Conservation (phyloP, 2,797 vertebrate species). For the Stomatorhinus walkeri region DNA sequence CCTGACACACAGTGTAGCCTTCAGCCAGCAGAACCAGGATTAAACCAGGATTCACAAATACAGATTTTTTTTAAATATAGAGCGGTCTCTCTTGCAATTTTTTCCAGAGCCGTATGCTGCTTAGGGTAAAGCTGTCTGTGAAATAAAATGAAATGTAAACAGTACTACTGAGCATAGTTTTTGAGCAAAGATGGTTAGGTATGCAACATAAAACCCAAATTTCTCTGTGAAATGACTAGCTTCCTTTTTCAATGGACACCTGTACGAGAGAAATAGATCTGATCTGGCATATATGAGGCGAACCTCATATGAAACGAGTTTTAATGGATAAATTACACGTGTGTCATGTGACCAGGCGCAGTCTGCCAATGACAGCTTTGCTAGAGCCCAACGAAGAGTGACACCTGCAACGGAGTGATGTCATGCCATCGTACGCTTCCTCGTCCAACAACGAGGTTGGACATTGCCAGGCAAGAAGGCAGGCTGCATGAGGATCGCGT, state of each 20-base stretch:
- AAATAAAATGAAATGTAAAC: not conserved
- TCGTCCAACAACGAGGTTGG: not conserved
- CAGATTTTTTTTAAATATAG: not conserved
- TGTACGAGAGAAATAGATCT: not conserved
- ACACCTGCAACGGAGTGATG: not conserved
- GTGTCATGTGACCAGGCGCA: not conserved
- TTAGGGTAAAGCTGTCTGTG: not conserved
- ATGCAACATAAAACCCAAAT: not conserved
- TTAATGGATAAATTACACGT: not conserved
- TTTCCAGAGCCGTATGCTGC: not conserved
- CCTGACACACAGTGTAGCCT: not conserved
- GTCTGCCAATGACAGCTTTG: not conserved
- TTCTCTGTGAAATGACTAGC: not conserved
- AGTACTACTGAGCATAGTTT: not conserved
- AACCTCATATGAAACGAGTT: not conserved
- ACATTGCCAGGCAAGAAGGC: not conserved
- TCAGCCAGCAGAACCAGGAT: not conserved
- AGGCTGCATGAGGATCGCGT: slow-evolving; percentile 16
- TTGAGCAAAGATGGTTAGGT: not conserved
- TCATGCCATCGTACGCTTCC: not conserved
- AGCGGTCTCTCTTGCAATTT: not conserved
- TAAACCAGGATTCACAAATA: not conserved
- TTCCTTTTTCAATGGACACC: not conserved
- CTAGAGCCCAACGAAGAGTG: not conserved
- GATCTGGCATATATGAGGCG: not conserved